Percentiles rank a stretch among this genome's conserved stretches.
These are phyloP conservation scores for Eulithis prunata DNA, from an alignment of 2,888 invertebrate genomes.

Conservation along the genomic window DNA sequence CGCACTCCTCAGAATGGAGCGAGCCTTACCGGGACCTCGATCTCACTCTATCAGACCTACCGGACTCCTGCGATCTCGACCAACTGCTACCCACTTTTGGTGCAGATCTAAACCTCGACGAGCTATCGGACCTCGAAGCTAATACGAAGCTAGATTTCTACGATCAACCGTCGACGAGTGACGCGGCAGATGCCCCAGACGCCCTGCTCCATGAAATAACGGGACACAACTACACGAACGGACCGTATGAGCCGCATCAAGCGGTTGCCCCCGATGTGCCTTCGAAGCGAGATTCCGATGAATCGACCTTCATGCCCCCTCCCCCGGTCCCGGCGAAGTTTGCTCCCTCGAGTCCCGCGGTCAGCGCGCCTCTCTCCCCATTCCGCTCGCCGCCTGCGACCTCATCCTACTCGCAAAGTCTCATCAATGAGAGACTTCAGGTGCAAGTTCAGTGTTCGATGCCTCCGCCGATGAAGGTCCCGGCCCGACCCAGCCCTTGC, in stretches of 20 bases:
- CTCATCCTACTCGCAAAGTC: conserved; percentile 16
- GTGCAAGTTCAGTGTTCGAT: conserved; percentile 48
- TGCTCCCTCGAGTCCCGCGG: conserved; percentile 38
- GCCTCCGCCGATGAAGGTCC: conserved; percentile 72
- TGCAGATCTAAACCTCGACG: conserved; percentile 84
- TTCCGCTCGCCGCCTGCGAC: conserved; percentile 39
- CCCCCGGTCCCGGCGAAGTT: conserved; percentile 65
- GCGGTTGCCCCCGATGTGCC: background rate
- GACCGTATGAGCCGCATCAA: conserved; percentile 52
- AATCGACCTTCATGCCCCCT: conserved; percentile 69
- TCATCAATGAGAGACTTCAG: conserved; percentile 1
- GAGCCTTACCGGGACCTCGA: conserved; percentile 77
- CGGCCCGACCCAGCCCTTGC: conserved; percentile 60
- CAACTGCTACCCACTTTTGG: conserved; percentile 86
- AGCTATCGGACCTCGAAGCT: conserved; percentile 71
- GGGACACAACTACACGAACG: conserved; percentile 46
- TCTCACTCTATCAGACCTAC: conserved; percentile 71
- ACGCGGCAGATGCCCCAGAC: conserved; percentile 58
- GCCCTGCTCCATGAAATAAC: conserved; percentile 52
- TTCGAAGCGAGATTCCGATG: conserved; percentile 49
- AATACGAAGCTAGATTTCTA: conserved; percentile 74
- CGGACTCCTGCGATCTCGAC: conserved; percentile 85
- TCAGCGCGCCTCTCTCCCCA: conserved; percentile 33
- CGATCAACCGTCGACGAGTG: conserved; percentile 54
- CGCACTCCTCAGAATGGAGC: conserved; percentile 75